phyloP scores from a whole-genome alignment of 2,113 vertebrate species.

The human (Homo sapiens) region GRCh38 chr2:149858501-149859000 shows the following conservation, averaged over 20 bases:
- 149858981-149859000: not conserved
- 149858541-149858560: not conserved
- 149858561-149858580: not conserved
- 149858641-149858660: not conserved
- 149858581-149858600: not conserved
- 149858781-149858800: not conserved
- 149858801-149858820: not conserved
- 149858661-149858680: not conserved
- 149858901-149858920: not conserved
- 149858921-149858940: not conserved
- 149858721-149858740: not conserved
- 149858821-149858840: slow-evolving; percentile 9
- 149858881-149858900: not conserved
- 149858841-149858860: not conserved
- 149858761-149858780: not conserved
- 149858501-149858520: not conserved
- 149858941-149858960: not conserved
- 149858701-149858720: not conserved
- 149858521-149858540: not conserved
- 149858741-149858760: not conserved
- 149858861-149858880: not conserved
- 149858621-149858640: not conserved
- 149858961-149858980: not conserved
- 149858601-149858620: not conserved
- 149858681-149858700: not conserved